A percentile compares a stretch with the other conserved stretches of the same genome.
Evolutionary conservation across 2,888 invertebrate species (phyloP).

Genomic region (Gonocerus acuteangulatus): DNA sequence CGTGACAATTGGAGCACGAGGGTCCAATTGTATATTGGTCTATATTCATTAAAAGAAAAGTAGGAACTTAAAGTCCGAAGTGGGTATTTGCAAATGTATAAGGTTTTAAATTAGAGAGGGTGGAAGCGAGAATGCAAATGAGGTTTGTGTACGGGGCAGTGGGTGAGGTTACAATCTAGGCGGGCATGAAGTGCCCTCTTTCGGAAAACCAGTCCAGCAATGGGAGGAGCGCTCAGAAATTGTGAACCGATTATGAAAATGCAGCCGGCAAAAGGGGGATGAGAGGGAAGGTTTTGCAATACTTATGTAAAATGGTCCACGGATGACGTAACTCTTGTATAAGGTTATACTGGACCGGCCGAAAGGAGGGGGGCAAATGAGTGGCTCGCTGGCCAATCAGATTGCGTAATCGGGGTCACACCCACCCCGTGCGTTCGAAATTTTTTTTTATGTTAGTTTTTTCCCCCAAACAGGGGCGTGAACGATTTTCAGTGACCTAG

Average conservation of each 20-base stretch:
- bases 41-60: too few relatives aligned
- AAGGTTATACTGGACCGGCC: conserved; percentile 24
- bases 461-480: too few relatives aligned
- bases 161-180: too few relatives aligned
- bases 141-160: background rate
- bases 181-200: too few relatives aligned
- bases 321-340: conserved; percentile 27
- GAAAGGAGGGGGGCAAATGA: conserved; percentile 24
- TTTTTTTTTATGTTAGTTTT: too few relatives aligned
- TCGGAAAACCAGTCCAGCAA: background rate
- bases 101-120: too few relatives aligned
- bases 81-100: too few relatives aligned
- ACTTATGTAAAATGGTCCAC: conserved; percentile 26
- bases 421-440: conserved; percentile 3
- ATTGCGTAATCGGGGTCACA: conserved; percentile 21
- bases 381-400: conserved; percentile 25
- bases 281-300: conserved; percentile 21
- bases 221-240: conserved; percentile 2
- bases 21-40: too few relatives aligned
- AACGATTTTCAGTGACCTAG: too few relatives aligned
- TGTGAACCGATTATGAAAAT: conserved; percentile 3
- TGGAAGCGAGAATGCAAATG: conserved; percentile 4
- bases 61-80: too few relatives aligned
- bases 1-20: too few relatives aligned
- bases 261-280: background rate